Evolutionary conservation across 2,888 invertebrate genomes (phyloP).

Genomic region (Lamproptera curius): DNA sequence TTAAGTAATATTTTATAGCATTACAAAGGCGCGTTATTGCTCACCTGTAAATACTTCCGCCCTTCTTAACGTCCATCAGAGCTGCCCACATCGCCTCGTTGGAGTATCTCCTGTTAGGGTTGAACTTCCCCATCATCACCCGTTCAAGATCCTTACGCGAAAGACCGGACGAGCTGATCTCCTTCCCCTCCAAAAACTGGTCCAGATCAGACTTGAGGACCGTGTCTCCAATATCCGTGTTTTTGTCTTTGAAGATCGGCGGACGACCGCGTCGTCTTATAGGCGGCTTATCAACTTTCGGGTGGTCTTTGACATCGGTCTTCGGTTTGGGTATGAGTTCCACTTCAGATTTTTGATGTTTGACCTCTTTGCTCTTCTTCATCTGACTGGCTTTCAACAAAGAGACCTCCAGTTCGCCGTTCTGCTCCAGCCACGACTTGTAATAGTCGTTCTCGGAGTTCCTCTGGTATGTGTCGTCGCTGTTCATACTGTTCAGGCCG

Average conservation of each 20-base stretch:
- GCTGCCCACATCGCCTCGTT: slow-evolving; percentile 78
- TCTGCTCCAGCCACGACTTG: slow-evolving; percentile 71
- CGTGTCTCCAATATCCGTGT: slow-evolving; percentile 65
- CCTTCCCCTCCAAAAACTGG: slow-evolving; percentile 71
- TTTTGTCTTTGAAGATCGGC: slow-evolving; percentile 66
- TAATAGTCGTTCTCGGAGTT: slow-evolving; percentile 63
- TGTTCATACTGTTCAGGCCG: slow-evolving; percentile 47
- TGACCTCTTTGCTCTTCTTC: slow-evolving; percentile 47
- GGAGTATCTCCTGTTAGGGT: slow-evolving; percentile 69
- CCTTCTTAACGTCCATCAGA: slow-evolving; percentile 78
- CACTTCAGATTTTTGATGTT: slow-evolving; percentile 59
- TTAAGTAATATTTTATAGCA: no score
- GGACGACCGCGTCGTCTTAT: slow-evolving; percentile 58
- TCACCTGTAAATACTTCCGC: slow-evolving; percentile 79
- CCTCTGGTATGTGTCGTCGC: slow-evolving; percentile 44
- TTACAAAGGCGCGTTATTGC: no score
- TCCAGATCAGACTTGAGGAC: slow-evolving; percentile 70
- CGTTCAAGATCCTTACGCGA: slow-evolving; percentile 69
- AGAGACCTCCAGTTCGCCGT: slow-evolving; percentile 70
- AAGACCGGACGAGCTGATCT: slow-evolving; percentile 69
- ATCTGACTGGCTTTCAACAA: slow-evolving; percentile 56
- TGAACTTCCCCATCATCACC: slow-evolving; percentile 75
- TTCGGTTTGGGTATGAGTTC: slow-evolving; percentile 62
- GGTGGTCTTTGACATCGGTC: slow-evolving; percentile 41
- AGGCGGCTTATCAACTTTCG: slow-evolving; percentile 53